Base-by-base conservation (phyloP, 1,140 invertebrate species). In the Pantala flavescens region DNA sequence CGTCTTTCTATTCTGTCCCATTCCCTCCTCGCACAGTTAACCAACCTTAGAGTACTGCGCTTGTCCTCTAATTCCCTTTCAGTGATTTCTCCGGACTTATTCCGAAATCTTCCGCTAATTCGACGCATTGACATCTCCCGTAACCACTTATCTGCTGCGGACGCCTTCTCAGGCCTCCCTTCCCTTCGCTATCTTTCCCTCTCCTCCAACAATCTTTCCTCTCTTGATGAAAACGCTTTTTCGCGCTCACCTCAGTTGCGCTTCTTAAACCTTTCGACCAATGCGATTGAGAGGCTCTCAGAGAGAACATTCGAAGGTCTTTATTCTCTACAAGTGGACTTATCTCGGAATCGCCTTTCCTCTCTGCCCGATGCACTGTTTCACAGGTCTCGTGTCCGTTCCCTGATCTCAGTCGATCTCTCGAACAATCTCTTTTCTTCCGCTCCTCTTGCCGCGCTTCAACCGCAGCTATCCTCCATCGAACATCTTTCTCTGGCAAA, bases 211-310 rank as follows among this genome's bases (percentile, higher is more conserved):
- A 83, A 88, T 77, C 86, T 97, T 76, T 91, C 93, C 78, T 86
- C 87, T 74, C 87, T 97, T 14, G 91, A 90, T 77, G 93, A 94
- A 83, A 89, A 92, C 83, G 91, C 93, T 0, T 96, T 96, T 81
- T 90, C 94, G 77, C 96, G 96, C 80, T 96, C 94, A 0, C 90
- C 93, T 0, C 93, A 95, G 82, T 84, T 96, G 74, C 94, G 96
- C 80, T 79, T 88, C 16, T 80, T 97, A 28, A 90, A 95, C 82
- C 82, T 97, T 55, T 88, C 90, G 0, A 77, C 82, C 24, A 97
- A 97, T 81, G 86, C 86, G 74, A 82, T 97, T 19, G 90, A 93
- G 78, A 83, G 88, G 28, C 81, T 97, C 10, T 90, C 89, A 1
- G 92, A 93, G 74, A 85, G 92, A 77, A 89, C 91, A 1, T 93